phyloP scores from a whole-genome alignment of 2,113 vertebrate genomes.

The Tenebrosternarchus preto region DNA sequence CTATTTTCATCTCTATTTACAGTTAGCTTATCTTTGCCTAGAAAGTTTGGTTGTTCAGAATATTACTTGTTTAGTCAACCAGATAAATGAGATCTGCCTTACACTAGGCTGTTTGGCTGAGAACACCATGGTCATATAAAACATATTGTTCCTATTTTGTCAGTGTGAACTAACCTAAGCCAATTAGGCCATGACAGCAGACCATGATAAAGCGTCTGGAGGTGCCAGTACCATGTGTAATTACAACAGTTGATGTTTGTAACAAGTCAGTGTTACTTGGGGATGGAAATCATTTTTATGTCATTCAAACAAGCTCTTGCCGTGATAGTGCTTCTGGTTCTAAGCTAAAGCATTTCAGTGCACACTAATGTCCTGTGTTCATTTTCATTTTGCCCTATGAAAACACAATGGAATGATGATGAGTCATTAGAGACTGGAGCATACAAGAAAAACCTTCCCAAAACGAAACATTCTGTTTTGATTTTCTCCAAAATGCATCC shows the following conservation, averaged over 20 bases:
- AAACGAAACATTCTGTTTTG: conserved; percentile 2
- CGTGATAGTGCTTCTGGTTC: conserved; percentile 45
- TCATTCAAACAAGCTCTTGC: conserved; percentile 48
- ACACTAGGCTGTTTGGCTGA: too few relatives aligned
- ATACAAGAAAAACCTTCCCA: conserved; percentile 59
- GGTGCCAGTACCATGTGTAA: not conserved
- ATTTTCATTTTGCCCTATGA: not conserved
- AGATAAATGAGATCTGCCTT: too few relatives aligned
- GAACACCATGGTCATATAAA: too few relatives aligned
- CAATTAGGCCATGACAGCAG: too few relatives aligned
- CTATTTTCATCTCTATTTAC: too few relatives aligned
- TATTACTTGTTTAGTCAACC: too few relatives aligned
- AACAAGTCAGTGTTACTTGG: not conserved
- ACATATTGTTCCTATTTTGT: too few relatives aligned
- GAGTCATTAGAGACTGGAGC: conserved; percentile 58
- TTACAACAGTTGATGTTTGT: not conserved
- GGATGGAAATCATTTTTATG: not conserved
- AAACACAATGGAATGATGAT: conserved; percentile 52
- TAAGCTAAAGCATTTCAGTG: conserved; percentile 47
- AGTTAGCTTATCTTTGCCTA: too few relatives aligned
- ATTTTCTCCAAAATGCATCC: conserved; percentile 22
- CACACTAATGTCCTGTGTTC: conserved; percentile 33
- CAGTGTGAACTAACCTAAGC: too few relatives aligned
- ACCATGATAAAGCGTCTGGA: too few relatives aligned
- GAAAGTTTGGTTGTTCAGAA: too few relatives aligned